Base-by-base conservation (phyloP, 2,113 vertebrate genomes). In the Gnathonemus echidnorhynchus region DNA sequence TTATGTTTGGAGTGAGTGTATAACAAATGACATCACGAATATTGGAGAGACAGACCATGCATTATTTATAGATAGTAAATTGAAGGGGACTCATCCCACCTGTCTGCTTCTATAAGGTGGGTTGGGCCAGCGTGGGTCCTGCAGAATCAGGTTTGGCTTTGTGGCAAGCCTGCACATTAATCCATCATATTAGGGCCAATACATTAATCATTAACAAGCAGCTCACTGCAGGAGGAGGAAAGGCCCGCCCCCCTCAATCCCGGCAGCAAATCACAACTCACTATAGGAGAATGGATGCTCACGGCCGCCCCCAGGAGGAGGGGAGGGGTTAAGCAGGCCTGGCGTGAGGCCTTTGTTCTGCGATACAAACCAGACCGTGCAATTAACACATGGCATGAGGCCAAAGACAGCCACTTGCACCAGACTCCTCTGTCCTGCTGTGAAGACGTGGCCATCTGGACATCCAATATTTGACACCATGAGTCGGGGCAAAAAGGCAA, bases 41-140 rank as follows among this genome's bases (percentile, higher is more conserved):
- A 89, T 31, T 85, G 52, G 52, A 89, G 24, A 58, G 80, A 58
- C 80, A 27, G 5, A 7, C 77, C 21, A 6, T 84, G 52, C 42
- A 86, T 89, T 89, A 89, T 89, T 89, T 84, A 89, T 85, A 39
- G 50, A 21, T 13, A 6, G 31, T 85, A 62, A 89, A 89, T 89
- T 85, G 89, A 89, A 56, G 3, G 50, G 35, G 39, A 52, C 77
- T 48, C 80, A 10, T 52, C 46, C 88, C 88, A 53, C 49, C 17
- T 24, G 66, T 85, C 48, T 56, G 27, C 24, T 21, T 27, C 89
- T 27, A 9, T 27, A 52, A 31, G 42, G 49, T 52, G 19, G 66
- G 50, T 42, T 58, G 87, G 52, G 15, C 17, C n/a, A 35, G 52
- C 13, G 35, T 17, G 27, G 27, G 24, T 85, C 24, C 50, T 52